Percentiles rank a stretch among this genome's conserved stretches.
Evolutionary conservation across 92 coral and sea anemone species (phyloP).

Genomic region (Montipora capitata): DNA sequence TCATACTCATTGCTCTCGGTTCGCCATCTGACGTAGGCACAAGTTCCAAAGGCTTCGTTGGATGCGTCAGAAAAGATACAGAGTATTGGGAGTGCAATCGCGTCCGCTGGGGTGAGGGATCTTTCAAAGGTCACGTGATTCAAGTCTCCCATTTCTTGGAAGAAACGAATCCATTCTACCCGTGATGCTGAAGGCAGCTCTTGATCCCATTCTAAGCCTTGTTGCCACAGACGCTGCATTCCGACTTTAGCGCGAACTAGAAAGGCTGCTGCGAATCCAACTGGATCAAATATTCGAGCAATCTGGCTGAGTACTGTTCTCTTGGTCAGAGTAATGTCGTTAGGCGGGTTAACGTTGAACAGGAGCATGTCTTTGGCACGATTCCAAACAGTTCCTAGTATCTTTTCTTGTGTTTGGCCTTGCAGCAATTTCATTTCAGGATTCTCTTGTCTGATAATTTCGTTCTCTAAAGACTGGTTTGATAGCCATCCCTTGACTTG

Average conservation of each 20-base stretch:
- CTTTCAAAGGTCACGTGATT: slow-evolving; percentile 68
- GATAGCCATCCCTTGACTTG: slow-evolving; percentile 80
- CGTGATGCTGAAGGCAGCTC: slow-evolving; percentile 50
- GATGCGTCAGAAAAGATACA: slow-evolving; percentile 78
- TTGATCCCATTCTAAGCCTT: slow-evolving; percentile 79
- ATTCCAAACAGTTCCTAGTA: slow-evolving; percentile 76
- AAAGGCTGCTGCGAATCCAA: slow-evolving; percentile 74
- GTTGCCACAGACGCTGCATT: slow-evolving; percentile 71
- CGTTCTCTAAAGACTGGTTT: slow-evolving; percentile 30
- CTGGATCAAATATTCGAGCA: slow-evolving; percentile 56
- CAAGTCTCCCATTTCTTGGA: slow-evolving; percentile 72
- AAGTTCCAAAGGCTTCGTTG: slow-evolving; percentile 63
- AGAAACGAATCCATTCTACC: slow-evolving; percentile 62
- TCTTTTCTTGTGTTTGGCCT: slow-evolving; percentile 58
- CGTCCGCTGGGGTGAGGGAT: slow-evolving; percentile 20
- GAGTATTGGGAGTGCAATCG: slow-evolving; percentile 43
- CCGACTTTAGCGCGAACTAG: slow-evolving; percentile 73
- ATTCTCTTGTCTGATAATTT: slow-evolving; percentile 14
- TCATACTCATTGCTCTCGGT: slow-evolving; percentile 1
- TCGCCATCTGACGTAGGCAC: slow-evolving; percentile 62
- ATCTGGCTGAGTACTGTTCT: slow-evolving; percentile 52
- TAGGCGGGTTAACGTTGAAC: slow-evolving; percentile 59
- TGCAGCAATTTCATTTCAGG: slow-evolving; percentile 7
- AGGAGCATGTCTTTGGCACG: slow-evolving; percentile 33
- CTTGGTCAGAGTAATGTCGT: slow-evolving; percentile 44